Evolutionary conservation across 2,888 invertebrate species (phyloP), one percentile per base, ranked within the genome.

Genomic region (Diplazon laetatorius): DNA sequence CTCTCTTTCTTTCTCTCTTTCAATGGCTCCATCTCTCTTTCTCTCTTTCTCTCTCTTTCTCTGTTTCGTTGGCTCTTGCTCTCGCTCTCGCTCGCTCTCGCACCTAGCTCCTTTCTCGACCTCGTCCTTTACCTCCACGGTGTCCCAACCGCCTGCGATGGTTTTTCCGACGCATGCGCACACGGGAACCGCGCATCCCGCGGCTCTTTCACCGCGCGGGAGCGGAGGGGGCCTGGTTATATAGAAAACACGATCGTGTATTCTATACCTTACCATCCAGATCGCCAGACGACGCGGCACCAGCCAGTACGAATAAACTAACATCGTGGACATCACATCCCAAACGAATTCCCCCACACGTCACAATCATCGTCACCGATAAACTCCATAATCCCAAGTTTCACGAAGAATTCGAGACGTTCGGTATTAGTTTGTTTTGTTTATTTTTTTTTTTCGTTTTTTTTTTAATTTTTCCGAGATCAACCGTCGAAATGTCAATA

Each of bases 141-240:
- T 60, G 37, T 8, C 55, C 59, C 60, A 66, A 57, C 16, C 35
- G 50, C 68, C 44, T 65, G 30, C 9, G 65, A 62, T 46, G 46
- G 63, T 76, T 62, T 66, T 55, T 52, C n/a, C n/a, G 78, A 86
- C 89, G 89, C 89, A 87, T 81, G 87, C 88, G 88, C 87, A 79
- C 80, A 86, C 85, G 84, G 85, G 82, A 83, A 85, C n/a, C 86
- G 85, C 84, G 75, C 78, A 60, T 71, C 65, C 78, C 73, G 62
- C 79, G 81, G 52, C 59, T 50, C 59, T 39, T 59, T 55, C 55
- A 39, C 60, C 55, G 65, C 55, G 71, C 16, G n/a, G n/a, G n/a
- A n/a, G n/a, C n/a, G n/a, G n/a, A n/a, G n/a, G n/a, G n/a, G n/a
- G n/a, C n/a, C n/a, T n/a, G n/a, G n/a, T 42, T 76, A 60, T 63